Evolutionary conservation across 2,797 vertebrate species (phyloP).

Genomic region (Myiotriccus ornatus): DNA sequence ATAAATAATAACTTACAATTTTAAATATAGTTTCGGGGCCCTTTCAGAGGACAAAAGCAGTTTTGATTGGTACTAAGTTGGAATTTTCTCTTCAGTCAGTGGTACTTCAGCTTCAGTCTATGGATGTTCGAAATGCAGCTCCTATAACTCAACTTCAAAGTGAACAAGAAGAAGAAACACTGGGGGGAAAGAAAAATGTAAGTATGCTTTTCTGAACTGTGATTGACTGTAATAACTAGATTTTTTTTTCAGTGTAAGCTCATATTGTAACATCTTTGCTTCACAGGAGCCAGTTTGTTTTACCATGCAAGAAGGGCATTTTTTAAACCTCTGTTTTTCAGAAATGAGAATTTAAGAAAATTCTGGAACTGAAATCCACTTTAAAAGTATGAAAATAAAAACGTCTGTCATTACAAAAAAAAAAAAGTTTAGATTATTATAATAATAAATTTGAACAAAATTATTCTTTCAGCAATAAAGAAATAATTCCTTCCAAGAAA

Average conservation of each 20-base stretch:
- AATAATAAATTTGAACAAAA: background rate
- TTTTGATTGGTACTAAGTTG: background rate
- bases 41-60: background rate
- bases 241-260: background rate
- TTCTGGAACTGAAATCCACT: background rate
- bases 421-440: background rate
- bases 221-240: background rate
- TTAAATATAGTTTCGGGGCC: background rate
- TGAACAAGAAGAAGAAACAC: slow-evolving; percentile 77
- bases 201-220: slow-evolving; percentile 38
- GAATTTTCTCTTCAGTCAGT: slow-evolving; percentile 78
- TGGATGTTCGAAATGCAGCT: slow-evolving; percentile 80
- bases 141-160: slow-evolving; percentile 80
- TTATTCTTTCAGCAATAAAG: background rate
- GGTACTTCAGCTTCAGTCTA: slow-evolving; percentile 79
- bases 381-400: background rate
- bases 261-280: background rate
- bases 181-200: slow-evolving; percentile 78
- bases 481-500: background rate
- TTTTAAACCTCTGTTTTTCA: background rate
- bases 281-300: background rate
- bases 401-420: rapidly evolving
- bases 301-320: background rate
- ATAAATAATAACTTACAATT: background rate
- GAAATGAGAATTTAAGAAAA: background rate